Percentiles rank a stretch among this genome's conserved stretches.
phyloP scores from a whole-genome alignment of 2,797 vertebrate genomes.

The Cottoperca gobio region DNA sequence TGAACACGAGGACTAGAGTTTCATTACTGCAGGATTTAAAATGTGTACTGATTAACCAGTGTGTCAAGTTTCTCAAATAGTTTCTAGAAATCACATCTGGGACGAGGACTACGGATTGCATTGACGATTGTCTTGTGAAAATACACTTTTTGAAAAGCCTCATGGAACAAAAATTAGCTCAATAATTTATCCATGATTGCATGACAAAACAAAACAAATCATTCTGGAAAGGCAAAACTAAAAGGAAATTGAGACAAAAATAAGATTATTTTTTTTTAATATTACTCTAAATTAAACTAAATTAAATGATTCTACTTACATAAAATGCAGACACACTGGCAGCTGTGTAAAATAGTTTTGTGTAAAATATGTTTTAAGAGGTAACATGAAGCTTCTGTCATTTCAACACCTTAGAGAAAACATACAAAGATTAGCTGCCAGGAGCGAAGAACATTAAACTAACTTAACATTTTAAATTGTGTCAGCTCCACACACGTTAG shows the following conservation, averaged over 20 bases:
- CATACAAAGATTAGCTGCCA: neutral
- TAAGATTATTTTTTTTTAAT: neutral
- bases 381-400: slow-evolving; percentile 3
- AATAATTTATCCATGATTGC: neutral
- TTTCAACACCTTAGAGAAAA: slow-evolving; percentile 12
- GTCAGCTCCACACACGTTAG: neutral
- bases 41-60: neutral
- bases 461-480: neutral
- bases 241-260: neutral
- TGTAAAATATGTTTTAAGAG: slow-evolving; percentile 11
- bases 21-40: neutral
- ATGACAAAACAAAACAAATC: slow-evolving; percentile 13
- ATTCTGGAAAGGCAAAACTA: neutral
- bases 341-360: slow-evolving; percentile 1
- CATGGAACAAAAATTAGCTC: neutral
- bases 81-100: slow-evolving; percentile 10
- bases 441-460: neutral
- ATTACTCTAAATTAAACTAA: slow-evolving; percentile 17
- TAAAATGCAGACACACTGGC: neutral
- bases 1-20: neutral
- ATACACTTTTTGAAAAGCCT: neutral
- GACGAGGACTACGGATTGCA: neutral
- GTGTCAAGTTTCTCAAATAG: neutral
- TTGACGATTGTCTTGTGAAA: neutral
- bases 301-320: slow-evolving; percentile 23